Evolutionary conservation across 2,888 invertebrate species (phyloP).

Genomic region (Aspidiotus destructor): DNA sequence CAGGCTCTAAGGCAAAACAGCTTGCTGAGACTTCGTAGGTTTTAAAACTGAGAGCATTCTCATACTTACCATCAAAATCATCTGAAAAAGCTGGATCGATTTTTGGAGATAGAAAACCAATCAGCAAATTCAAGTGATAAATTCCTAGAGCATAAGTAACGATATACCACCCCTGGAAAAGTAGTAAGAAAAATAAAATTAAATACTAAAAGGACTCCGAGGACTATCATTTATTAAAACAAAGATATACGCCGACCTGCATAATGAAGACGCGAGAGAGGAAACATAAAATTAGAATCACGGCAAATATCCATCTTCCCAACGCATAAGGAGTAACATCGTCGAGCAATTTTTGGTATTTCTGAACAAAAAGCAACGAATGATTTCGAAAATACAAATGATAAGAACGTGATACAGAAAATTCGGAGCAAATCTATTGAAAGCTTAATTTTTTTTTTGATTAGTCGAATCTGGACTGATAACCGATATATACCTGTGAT

Average conservation of each 20-base stretch:
- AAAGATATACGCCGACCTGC: constrained; percentile 52
- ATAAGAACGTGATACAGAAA: neutral
- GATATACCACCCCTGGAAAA: constrained; percentile 92
- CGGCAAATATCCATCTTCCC: constrained; percentile 69
- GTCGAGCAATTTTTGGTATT: constrained; percentile 76
- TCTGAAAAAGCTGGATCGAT: constrained; percentile 61
- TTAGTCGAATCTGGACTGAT: too few relatives aligned
- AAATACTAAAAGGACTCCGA: constrained; percentile 43
- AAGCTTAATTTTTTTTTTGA: too few relatives aligned
- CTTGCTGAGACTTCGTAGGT: too few relatives aligned
- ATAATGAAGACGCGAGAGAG: constrained; percentile 68
- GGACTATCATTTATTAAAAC: neutral
- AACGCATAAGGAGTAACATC: constrained; percentile 73
- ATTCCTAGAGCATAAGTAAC: constrained; percentile 98
- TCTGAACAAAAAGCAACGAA: constrained; percentile 43
- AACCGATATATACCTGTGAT: constrained; percentile 8
- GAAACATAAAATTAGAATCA: constrained; percentile 60
- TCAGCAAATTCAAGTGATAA: constrained; percentile 97
- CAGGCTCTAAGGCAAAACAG: constrained; percentile 36
- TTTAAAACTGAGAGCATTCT: neutral
- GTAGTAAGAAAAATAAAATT: constrained; percentile 6
- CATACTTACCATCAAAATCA: constrained; percentile 38
- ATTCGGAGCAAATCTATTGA: too few relatives aligned
- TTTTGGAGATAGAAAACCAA: constrained; percentile 98
- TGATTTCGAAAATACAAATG: neutral